A percentile compares a stretch with the other conserved stretches of the same genome.
phyloP scores from a whole-genome alignment of 2,113 vertebrate species.

The Cygnus buccinator region DNA sequence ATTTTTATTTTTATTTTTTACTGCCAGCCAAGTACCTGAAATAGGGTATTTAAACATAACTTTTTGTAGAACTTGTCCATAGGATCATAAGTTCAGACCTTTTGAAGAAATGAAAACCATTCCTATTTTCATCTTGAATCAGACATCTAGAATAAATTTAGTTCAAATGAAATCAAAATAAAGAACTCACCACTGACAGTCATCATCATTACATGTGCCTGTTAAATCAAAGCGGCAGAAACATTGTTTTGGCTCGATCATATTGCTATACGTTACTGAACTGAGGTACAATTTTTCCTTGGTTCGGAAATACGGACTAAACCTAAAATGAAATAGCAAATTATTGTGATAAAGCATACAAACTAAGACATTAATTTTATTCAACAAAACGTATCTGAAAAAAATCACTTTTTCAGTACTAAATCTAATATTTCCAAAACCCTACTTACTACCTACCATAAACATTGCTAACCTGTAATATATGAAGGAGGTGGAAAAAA shows the following conservation, averaged over 20 bases:
- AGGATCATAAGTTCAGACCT: background rate
- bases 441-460: background rate
- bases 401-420: background rate
- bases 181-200: slow-evolving; percentile 89
- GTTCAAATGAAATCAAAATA: background rate
- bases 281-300: slow-evolving; percentile 94
- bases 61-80: background rate
- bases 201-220: slow-evolving; percentile 95
- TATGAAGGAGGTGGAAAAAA: background rate
- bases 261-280: slow-evolving; percentile 89
- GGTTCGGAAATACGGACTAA: slow-evolving; percentile 96
- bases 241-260: slow-evolving; percentile 87
- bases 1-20: background rate
- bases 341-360: background rate
- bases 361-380: background rate
- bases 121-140: background rate
- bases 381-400: background rate
- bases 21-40: background rate
- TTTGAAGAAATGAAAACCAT: background rate
- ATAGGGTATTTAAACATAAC: background rate
- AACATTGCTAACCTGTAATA: background rate
- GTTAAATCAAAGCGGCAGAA: slow-evolving; percentile 97
- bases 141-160: background rate
- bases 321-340: slow-evolving; percentile 75
- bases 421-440: background rate